Conservation (phyloP, 2,113 vertebrate species). For the Oreochromis aureus region DNA sequence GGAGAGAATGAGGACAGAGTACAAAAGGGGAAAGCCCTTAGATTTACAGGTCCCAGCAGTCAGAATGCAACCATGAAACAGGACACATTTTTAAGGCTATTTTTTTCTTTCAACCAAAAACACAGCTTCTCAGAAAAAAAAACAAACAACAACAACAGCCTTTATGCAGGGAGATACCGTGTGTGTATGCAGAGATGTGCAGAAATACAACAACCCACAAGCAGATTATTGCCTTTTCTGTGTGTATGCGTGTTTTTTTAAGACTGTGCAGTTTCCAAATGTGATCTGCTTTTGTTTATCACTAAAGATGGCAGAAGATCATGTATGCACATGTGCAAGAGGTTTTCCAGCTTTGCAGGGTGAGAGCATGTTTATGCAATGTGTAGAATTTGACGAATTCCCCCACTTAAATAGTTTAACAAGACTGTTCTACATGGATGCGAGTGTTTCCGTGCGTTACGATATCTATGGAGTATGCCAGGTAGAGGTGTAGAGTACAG, state of each 20-base stretch:
- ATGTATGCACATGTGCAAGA: slow-evolving; percentile 29
- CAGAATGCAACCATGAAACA: slow-evolving; percentile 44
- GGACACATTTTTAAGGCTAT: slow-evolving; percentile 15
- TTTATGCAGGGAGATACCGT: not conserved
- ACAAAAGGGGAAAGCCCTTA: slow-evolving; percentile 63
- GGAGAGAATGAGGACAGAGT: slow-evolving; percentile 63
- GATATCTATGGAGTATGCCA: not conserved
- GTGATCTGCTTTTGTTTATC: slow-evolving; percentile 51
- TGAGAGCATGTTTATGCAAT: not conserved
- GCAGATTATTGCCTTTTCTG: slow-evolving; percentile 43
- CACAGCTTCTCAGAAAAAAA: not conserved
- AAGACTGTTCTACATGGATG: not conserved
- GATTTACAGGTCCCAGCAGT: slow-evolving; percentile 62
- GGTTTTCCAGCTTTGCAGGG: not conserved
- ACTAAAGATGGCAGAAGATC: slow-evolving; percentile 11
- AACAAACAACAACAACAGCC: not conserved
- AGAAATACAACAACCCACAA: slow-evolving; percentile 23
- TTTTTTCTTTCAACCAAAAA: not conserved
- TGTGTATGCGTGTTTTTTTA: slow-evolving; percentile 23
- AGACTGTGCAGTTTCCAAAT: not conserved
- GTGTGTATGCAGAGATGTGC: not conserved
- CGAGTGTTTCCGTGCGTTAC: not conserved
- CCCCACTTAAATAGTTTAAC: not conserved
- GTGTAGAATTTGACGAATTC: not conserved
- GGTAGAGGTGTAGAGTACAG: not conserved